A percentile compares a stretch with the other conserved stretches of the same genome.
Evolutionary conservation across 2,113 vertebrate genomes (phyloP).

Genomic region (Tenebrosternarchus preto): DNA sequence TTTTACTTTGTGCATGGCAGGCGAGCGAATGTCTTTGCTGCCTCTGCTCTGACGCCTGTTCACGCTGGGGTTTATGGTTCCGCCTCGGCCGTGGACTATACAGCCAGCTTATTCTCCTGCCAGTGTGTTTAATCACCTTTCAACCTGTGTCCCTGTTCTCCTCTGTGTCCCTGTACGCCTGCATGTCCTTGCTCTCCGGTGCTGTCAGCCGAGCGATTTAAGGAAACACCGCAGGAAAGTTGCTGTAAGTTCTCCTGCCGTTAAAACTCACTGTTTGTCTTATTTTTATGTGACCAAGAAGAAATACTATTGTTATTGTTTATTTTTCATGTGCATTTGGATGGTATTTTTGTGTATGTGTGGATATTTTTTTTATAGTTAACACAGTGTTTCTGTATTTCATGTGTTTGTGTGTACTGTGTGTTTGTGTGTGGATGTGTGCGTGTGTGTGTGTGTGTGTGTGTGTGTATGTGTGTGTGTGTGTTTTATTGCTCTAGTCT

Average conservation of each 20-base stretch:
- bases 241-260: constrained; percentile 78
- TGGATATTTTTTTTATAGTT: neutral
- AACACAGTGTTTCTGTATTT: neutral
- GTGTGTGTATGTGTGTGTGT: constrained; percentile 8
- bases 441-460: constrained; percentile 34
- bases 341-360: neutral
- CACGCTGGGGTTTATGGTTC: neutral
- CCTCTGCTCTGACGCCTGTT: no score
- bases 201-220: constrained; percentile 90
- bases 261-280: no score
- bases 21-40: no score
- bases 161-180: constrained; percentile 49
- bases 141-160: constrained; percentile 63
- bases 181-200: constrained; percentile 61
- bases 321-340: neutral
- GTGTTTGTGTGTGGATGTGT: constrained; percentile 17
- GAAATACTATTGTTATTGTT: neutral
- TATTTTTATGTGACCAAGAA: constrained; percentile 16
- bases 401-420: neutral
- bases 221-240: constrained; percentile 96
- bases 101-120: constrained; percentile 23
- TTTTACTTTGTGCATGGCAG: no score
- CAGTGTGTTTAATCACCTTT: constrained; percentile 54
- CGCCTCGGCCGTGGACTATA: neutral
- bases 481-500: constrained; percentile 72